Conservation (phyloP, 2,113 vertebrate genomes). For the Lathamus discolor region DNA sequence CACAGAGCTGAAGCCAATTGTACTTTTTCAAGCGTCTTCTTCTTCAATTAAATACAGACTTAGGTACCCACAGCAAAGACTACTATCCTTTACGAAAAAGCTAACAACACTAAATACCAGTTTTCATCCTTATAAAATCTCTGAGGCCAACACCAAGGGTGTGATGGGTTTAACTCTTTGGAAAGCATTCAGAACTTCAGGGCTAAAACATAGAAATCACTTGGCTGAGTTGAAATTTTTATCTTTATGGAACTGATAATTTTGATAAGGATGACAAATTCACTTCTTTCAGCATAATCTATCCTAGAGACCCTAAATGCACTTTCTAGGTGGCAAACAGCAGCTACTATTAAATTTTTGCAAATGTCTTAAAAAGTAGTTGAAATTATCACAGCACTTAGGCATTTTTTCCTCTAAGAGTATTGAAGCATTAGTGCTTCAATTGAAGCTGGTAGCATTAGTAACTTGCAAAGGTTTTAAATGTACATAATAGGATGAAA, state of each 20-base stretch:
- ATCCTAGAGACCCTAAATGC: not conserved
- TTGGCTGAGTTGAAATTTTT: not conserved
- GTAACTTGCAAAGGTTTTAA: not conserved
- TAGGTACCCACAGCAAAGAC: not conserved
- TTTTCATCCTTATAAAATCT: not conserved
- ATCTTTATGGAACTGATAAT: constrained; percentile 1
- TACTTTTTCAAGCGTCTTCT: constrained; percentile 14
- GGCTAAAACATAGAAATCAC: not conserved
- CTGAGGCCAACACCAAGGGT: not conserved
- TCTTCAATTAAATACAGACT: constrained; percentile 25
- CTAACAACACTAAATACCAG: not conserved
- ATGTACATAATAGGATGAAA: not conserved
- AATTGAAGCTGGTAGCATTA: not conserved
- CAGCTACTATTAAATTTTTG: constrained; percentile 9
- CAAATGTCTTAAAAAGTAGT: constrained; percentile 25
- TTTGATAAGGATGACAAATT: constrained; percentile 29
- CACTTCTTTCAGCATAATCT: not conserved
- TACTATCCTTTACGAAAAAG: not conserved
- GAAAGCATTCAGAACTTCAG: not conserved
- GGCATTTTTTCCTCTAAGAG: not conserved
- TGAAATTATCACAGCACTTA: constrained; percentile 8
- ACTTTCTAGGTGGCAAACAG: constrained; percentile 8
- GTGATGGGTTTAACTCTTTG: not conserved
- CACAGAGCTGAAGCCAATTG: not conserved
- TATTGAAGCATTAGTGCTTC: not conserved